Conservation (phyloP, 2,888 invertebrate genomes). For the Dromius quadrimaculatus region DNA sequence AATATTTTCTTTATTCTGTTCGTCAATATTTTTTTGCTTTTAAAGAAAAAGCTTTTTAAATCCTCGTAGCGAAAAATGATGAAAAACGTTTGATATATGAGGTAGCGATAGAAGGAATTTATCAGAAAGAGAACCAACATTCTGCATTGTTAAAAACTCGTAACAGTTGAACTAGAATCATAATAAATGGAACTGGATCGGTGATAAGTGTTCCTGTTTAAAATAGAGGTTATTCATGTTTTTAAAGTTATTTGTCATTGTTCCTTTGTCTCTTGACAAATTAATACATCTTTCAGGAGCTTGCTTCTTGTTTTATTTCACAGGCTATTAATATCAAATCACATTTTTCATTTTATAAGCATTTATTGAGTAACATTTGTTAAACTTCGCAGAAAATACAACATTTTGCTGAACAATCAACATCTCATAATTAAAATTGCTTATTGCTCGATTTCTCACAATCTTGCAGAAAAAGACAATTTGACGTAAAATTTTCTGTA, state of each 20-base stretch:
- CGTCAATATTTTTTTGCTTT: slow-evolving; percentile 22
- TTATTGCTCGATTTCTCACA: too few relatives aligned
- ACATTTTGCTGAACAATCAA: too few relatives aligned
- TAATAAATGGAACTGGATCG: slow-evolving; percentile 32
- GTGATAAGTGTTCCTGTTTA: slow-evolving; percentile 13
- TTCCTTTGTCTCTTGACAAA: slow-evolving; percentile 24
- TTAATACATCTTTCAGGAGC: slow-evolving; percentile 26
- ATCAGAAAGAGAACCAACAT: slow-evolving; percentile 18
- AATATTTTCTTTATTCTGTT: slow-evolving; percentile 19
- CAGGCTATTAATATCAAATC: slow-evolving; percentile 16
- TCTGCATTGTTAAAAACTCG: neutral
- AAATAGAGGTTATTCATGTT: slow-evolving; percentile 28
- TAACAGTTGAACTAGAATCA: neutral
- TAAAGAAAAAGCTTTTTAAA: slow-evolving; percentile 6
- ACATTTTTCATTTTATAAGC: slow-evolving; percentile 18
- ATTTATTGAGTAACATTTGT: too few relatives aligned
- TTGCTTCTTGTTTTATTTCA: slow-evolving; percentile 10
- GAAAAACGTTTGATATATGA: slow-evolving; percentile 31
- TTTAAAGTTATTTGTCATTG: slow-evolving; percentile 24
- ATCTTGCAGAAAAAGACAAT: too few relatives aligned
- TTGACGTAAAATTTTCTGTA: too few relatives aligned
- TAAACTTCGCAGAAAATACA: too few relatives aligned
- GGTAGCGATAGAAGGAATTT: slow-evolving; percentile 28
- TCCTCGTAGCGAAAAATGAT: slow-evolving; percentile 21
- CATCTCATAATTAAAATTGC: too few relatives aligned